phyloP scores from a whole-genome alignment of 2,888 invertebrate species.

The Andrena bucephala region DNA sequence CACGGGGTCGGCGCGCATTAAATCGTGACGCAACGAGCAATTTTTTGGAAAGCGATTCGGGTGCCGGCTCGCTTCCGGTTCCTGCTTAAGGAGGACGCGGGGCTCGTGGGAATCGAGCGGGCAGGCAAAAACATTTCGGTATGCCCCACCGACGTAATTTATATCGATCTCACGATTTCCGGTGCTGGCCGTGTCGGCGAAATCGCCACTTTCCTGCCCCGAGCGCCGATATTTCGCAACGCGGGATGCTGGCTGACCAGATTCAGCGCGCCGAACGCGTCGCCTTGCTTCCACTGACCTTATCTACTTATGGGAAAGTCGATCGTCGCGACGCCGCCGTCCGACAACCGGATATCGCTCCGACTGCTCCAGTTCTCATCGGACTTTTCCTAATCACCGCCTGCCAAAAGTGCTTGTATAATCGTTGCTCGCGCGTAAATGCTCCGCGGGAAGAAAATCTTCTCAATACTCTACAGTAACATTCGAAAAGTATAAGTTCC shows the following conservation, averaged over 20 bases:
- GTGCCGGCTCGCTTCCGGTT: slow-evolving; percentile 56
- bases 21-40: slow-evolving; percentile 27
- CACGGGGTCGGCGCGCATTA: background rate
- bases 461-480: too few relatives aligned
- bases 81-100: slow-evolving; percentile 5
- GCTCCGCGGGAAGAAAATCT: too few relatives aligned
- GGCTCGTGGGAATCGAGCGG: slow-evolving; percentile 60
- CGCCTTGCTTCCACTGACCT: background rate
- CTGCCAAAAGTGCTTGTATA: too few relatives aligned
- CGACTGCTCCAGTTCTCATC: background rate
- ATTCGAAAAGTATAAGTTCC: too few relatives aligned
- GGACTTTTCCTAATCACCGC: background rate
- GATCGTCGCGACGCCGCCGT: background rate
- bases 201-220: slow-evolving; percentile 75
- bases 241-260: slow-evolving; percentile 58
- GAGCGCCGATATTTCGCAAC: slow-evolving; percentile 58
- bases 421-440: too few relatives aligned
- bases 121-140: slow-evolving; percentile 66
- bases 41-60: slow-evolving; percentile 45
- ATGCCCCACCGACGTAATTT: slow-evolving; percentile 69
- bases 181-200: slow-evolving; percentile 65
- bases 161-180: slow-evolving; percentile 80
- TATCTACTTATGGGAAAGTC: slow-evolving; percentile 35
- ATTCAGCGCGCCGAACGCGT: slow-evolving; percentile 13
- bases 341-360: background rate